phyloP scores from a whole-genome alignment of 2,113 vertebrate genomes.

The Aptenodytes forsteri region DNA sequence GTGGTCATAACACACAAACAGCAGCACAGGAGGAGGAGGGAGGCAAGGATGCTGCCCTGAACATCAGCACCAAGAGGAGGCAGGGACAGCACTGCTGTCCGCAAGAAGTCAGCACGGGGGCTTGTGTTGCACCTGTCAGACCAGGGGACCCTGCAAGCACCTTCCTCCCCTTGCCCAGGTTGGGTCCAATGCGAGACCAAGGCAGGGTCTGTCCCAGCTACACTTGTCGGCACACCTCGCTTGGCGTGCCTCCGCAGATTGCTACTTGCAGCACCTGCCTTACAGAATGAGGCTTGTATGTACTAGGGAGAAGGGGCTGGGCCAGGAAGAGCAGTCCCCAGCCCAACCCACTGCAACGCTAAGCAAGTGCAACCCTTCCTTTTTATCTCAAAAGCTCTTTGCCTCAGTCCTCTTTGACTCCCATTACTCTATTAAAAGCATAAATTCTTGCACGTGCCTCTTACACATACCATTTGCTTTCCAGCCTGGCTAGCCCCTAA shows the following conservation, averaged over 20 bases:
- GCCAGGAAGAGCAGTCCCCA: background rate
- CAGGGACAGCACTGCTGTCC: rapidly evolving
- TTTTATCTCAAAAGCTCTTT: background rate
- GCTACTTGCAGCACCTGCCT: background rate
- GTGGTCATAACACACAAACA: background rate
- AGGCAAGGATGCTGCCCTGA: background rate
- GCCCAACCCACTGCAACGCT: background rate
- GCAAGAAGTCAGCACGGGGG: rapidly evolving
- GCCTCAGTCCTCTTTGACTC: background rate
- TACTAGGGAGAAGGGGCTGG: background rate
- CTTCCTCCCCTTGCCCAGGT: background rate
- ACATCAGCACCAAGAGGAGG: background rate
- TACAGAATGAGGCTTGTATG: background rate
- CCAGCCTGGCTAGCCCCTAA: background rate
- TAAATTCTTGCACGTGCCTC: background rate
- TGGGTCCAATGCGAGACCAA: rapidly evolving
- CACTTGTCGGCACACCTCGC: rapidly evolving
- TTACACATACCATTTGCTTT: background rate
- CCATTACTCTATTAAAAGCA: background rate
- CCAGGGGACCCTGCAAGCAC: rapidly evolving
- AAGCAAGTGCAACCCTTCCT: background rate
- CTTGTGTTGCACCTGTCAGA: background rate
- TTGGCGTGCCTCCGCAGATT: rapidly evolving
- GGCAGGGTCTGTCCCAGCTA: background rate
- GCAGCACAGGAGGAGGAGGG: background rate